Evolutionary conservation across 2,888 invertebrate genomes (phyloP).

Genomic region (Agrochola lychnidis): DNA sequence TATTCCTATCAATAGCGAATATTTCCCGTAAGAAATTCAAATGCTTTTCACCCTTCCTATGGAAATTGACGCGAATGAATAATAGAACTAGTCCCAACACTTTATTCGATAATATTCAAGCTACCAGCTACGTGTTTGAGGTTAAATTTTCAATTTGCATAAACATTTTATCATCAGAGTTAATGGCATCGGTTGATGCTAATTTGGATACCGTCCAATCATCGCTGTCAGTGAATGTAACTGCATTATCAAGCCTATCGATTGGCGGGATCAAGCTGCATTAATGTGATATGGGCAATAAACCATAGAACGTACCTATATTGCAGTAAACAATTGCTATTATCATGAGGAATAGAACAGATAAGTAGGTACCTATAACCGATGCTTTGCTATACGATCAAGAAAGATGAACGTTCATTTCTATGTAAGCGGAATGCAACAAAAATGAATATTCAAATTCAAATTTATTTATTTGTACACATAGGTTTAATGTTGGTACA

Average conservation of each 20-base stretch:
- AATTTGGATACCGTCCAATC: slow-evolving; percentile 62
- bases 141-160: slow-evolving; percentile 76
- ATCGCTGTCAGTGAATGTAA: slow-evolving; percentile 50
- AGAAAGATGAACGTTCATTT: neutral
- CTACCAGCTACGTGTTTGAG: slow-evolving; percentile 66
- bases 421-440: neutral
- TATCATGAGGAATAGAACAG: neutral
- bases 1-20: slow-evolving; percentile 81
- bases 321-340: neutral
- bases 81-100: slow-evolving; percentile 61
- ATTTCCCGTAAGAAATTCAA: slow-evolving; percentile 82
- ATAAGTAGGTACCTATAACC: neutral
- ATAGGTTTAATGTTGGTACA: too few species aligned
- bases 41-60: slow-evolving; percentile 80
- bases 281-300: slow-evolving; percentile 23
- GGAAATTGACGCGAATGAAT: slow-evolving; percentile 84
- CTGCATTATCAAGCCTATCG: slow-evolving; percentile 49
- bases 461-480: too few species aligned
- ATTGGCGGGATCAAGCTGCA: slow-evolving; percentile 46
- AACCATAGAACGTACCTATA: neutral
- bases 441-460: neutral
- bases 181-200: slow-evolving; percentile 57
- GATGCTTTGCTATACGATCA: neutral
- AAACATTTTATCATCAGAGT: slow-evolving; percentile 66
- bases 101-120: slow-evolving; percentile 39